Evolutionary conservation across 2,888 invertebrate genomes (phyloP).

Genomic region (Dicycla oo): DNA sequence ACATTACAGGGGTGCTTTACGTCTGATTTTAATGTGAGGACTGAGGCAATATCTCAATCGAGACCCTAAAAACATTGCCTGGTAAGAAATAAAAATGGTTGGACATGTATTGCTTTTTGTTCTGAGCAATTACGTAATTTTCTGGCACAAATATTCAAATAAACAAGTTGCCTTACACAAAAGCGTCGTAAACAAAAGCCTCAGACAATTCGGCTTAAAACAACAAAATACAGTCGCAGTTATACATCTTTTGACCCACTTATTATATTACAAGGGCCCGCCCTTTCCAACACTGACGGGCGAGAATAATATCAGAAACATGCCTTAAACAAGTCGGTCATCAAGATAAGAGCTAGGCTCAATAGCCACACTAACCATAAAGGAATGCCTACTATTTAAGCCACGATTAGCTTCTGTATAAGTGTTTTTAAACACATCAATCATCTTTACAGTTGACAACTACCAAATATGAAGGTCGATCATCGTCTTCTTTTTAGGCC

Average conservation of each 20-base stretch:
- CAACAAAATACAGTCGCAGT: constrained; percentile 44
- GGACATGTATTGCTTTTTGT: background rate
- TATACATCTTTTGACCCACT: constrained; percentile 62
- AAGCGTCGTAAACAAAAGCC: constrained; percentile 40
- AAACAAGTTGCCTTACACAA: constrained; percentile 39
- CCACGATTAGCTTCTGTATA: constrained; percentile 54
- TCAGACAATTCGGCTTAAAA: constrained; percentile 47
- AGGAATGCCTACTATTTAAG: constrained; percentile 61
- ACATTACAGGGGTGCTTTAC: background rate
- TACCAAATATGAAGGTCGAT: constrained; percentile 50
- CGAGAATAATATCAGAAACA: constrained; percentile 59
- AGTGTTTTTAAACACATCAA: constrained; percentile 49
- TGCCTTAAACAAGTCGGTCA: constrained; percentile 60
- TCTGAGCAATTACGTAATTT: background rate
- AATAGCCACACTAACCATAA: constrained; percentile 54
- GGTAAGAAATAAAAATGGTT: too few species aligned
- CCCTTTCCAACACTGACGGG: constrained; percentile 48
- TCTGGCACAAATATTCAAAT: constrained; percentile 19
- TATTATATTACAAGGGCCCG: constrained; percentile 60
- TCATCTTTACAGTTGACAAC: constrained; percentile 55
- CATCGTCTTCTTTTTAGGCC: constrained; percentile 37
- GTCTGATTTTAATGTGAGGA: background rate
- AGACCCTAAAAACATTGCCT: background rate
- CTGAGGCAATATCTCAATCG: background rate
- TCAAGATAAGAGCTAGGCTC: constrained; percentile 66